Evolutionary conservation across 2,113 vertebrate species (phyloP).

Genomic region (Myrmecobius fasciatus): DNA sequence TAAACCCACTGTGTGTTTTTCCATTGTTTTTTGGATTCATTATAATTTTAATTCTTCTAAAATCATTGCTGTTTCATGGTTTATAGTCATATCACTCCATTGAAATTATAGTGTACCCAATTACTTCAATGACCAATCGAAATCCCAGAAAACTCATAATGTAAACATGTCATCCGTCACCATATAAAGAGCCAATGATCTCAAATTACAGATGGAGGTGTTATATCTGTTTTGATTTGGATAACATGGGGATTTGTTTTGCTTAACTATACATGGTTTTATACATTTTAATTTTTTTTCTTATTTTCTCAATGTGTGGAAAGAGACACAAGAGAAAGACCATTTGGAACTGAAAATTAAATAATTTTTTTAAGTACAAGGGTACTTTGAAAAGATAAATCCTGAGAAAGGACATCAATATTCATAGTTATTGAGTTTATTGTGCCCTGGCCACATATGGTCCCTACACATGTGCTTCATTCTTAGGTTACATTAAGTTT

Average conservation of each 20-base stretch:
- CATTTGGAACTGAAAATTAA: not conserved
- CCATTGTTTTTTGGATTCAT: not conserved
- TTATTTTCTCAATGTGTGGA: not conserved
- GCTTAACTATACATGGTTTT: not conserved
- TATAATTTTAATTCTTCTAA: not conserved
- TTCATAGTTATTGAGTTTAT: not conserved
- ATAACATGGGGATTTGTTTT: not conserved
- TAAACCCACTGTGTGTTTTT: not conserved
- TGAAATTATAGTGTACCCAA: not conserved
- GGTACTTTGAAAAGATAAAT: not conserved
- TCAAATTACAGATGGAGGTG: not conserved
- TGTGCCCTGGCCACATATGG: not conserved
- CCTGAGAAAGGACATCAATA: not conserved
- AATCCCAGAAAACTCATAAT: not conserved
- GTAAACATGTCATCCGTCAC: not conserved
- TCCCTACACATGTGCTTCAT: not conserved
- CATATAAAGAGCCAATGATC: not conserved
- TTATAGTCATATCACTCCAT: not conserved
- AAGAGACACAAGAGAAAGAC: not conserved
- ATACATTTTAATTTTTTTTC: not conserved
- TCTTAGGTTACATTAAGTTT: not conserved
- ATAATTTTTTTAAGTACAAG: not conserved
- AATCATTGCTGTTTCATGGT: not conserved
- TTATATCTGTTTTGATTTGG: not conserved
- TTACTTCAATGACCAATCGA: not conserved